Conservation (phyloP, 2,797 vertebrate genomes). For the Catostomus latipinnis region DNA sequence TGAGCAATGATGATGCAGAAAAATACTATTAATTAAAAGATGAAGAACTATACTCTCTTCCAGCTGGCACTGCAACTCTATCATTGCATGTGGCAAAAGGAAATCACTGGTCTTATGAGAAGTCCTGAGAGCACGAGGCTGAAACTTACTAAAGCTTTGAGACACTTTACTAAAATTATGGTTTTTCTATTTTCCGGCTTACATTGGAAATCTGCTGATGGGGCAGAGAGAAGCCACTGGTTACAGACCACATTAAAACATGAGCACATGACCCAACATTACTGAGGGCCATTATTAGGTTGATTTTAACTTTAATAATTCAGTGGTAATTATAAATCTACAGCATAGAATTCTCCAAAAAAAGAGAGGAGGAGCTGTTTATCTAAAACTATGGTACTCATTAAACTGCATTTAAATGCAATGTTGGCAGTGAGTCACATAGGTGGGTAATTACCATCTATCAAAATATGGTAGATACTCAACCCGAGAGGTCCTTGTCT, state of each 20-base stretch:
- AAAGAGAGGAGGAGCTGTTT: background rate
- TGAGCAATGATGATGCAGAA: too few species aligned
- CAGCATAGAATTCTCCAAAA: conserved; percentile 14
- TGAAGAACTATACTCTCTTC: background rate
- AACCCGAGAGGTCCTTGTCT: conserved; percentile 17
- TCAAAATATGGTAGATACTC: conserved; percentile 33
- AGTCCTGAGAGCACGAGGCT: conserved; percentile 18
- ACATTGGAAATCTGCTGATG: conserved; percentile 69
- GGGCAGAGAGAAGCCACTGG: conserved; percentile 61
- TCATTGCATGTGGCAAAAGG: conserved; percentile 22
- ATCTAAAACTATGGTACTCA: background rate
- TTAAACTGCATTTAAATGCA: conserved; percentile 27
- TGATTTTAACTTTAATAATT: conserved; percentile 43
- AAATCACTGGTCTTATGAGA: conserved; percentile 25
- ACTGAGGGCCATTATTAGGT: conserved; percentile 43
- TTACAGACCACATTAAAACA: conserved; percentile 71
- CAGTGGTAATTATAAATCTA: conserved; percentile 35
- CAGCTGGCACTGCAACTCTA: conserved; percentile 23
- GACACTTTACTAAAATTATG: conserved; percentile 68
- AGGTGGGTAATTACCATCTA: conserved; percentile 27
- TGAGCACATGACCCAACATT: conserved; percentile 45
- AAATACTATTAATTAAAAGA: too few species aligned
- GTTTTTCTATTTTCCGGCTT: conserved; percentile 51
- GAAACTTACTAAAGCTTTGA: conserved; percentile 29
- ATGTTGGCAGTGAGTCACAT: conserved; percentile 20